Evolutionary conservation across 1,140 invertebrate species (phyloP).

Genomic region (Teleogryllus occipitalis): DNA sequence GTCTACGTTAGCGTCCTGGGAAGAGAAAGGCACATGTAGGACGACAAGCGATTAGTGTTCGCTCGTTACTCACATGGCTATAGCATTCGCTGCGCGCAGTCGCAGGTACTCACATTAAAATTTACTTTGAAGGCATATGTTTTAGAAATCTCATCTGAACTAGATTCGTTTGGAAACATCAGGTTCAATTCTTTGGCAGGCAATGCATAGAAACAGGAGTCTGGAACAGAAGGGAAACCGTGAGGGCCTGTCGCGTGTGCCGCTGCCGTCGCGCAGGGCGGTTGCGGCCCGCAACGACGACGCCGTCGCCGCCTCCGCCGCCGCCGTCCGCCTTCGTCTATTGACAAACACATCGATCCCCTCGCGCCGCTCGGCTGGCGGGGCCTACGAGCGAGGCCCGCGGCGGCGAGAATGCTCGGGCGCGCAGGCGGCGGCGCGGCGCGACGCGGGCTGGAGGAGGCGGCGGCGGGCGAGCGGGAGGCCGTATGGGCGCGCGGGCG

Average conservation of each 20-base stretch:
- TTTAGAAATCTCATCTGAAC: conserved; percentile 52
- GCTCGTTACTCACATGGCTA: neutral
- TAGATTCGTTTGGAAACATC: conserved; percentile 54
- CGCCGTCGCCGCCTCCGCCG: neutral
- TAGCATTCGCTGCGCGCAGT: neutral
- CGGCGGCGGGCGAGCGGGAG: neutral
- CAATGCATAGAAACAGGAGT: conserved; percentile 44
- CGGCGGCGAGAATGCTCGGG: conserved; percentile 32
- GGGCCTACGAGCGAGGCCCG: conserved; percentile 27
- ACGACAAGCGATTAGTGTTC: no score
- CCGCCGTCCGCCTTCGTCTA: neutral
- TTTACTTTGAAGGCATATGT: conserved; percentile 52
- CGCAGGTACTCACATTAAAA: conserved; percentile 38
- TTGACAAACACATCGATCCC: neutral
- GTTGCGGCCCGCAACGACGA: neutral
- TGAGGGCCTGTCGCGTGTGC: no score
- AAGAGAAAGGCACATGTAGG: conserved; percentile 23
- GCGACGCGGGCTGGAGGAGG: conserved; percentile 30
- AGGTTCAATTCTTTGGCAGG: conserved; percentile 53
- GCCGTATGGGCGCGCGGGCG: neutral
- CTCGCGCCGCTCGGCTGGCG: neutral
- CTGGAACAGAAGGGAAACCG: conserved; percentile 9
- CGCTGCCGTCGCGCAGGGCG: no score
- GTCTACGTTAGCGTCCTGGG: conserved; percentile 44
- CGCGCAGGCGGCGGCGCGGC: no score